phyloP scores from a whole-genome alignment of 2,797 vertebrate genomes.

The Hirundo rustica region DNA sequence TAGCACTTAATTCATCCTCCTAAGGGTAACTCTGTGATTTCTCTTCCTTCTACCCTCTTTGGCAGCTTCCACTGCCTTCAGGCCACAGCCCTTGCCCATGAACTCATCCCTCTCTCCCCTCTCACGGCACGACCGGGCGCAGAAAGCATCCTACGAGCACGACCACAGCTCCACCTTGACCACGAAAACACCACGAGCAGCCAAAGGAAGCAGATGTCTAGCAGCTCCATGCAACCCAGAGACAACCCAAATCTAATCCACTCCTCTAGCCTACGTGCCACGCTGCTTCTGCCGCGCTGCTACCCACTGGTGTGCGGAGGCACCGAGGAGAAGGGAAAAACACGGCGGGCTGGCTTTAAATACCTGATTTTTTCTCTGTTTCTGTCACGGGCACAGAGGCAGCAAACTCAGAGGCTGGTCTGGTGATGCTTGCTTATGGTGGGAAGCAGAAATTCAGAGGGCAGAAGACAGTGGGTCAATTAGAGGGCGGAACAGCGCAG shows the following conservation, averaged over 20 bases:
- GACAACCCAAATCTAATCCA: constrained; percentile 19
- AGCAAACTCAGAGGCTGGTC: constrained; percentile 10
- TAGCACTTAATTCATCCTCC: constrained; percentile 13
- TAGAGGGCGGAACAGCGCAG: not conserved
- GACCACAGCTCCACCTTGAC: constrained; percentile 23
- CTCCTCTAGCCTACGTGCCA: constrained; percentile 36
- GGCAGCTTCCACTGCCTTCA: not conserved
- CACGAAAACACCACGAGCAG: not conserved
- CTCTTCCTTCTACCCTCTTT: not conserved
- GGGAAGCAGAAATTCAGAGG: constrained; percentile 33
- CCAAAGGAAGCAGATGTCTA: constrained; percentile 39
- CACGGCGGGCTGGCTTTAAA: not conserved
- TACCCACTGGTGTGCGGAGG: constrained; percentile 11
- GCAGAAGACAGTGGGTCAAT: not conserved
- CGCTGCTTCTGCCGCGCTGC: not conserved
- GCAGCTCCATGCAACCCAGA: not conserved
- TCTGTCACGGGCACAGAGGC: constrained; percentile 17
- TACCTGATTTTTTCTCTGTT: constrained; percentile 26
- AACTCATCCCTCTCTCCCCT: not conserved
- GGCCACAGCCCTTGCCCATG: not conserved
- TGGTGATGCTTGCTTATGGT: constrained; percentile 14
- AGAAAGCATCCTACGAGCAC: not conserved
- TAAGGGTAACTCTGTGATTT: not conserved
- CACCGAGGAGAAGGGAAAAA: not conserved
- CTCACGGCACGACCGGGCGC: fast-evolving